A percentile compares a stretch with the other conserved stretches of the same genome.
These are phyloP conservation scores for Vulpes ferrilata DNA, from an alignment of 2,113 vertebrate species.

Conservation along the genomic window DNA sequence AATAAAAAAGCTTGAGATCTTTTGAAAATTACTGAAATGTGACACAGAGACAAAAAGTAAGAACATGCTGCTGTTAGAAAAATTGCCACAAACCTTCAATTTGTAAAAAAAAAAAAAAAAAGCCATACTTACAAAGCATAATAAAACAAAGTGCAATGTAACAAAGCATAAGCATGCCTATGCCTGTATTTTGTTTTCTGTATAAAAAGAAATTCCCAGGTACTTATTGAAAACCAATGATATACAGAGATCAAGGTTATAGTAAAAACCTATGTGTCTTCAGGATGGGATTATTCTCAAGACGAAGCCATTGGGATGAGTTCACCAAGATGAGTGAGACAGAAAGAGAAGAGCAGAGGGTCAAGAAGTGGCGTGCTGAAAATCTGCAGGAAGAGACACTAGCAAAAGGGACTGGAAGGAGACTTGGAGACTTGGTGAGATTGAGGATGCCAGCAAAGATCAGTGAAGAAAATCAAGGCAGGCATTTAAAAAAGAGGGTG, in stretches of 20 bases:
- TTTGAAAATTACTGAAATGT: background rate
- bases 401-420: background rate
- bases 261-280: background rate
- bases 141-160: background rate
- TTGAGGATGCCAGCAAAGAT: background rate
- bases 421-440: background rate
- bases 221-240: background rate
- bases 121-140: background rate
- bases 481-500: background rate
- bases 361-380: background rate
- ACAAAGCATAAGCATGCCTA: background rate
- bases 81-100: background rate
- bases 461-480: background rate
- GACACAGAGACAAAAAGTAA: background rate
- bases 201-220: background rate
- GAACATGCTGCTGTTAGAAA: background rate
- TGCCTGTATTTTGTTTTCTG: conserved; percentile 24
- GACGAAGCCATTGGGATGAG: background rate
- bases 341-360: background rate
- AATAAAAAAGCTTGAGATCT: background rate
- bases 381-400: background rate
- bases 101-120: background rate
- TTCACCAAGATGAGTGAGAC: background rate
- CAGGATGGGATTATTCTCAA: background rate
- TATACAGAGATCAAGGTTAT: background rate